These are phyloP conservation scores for Lepus americanus DNA, from an alignment of 2,113 vertebrate species.

Conservation along the genomic window DNA sequence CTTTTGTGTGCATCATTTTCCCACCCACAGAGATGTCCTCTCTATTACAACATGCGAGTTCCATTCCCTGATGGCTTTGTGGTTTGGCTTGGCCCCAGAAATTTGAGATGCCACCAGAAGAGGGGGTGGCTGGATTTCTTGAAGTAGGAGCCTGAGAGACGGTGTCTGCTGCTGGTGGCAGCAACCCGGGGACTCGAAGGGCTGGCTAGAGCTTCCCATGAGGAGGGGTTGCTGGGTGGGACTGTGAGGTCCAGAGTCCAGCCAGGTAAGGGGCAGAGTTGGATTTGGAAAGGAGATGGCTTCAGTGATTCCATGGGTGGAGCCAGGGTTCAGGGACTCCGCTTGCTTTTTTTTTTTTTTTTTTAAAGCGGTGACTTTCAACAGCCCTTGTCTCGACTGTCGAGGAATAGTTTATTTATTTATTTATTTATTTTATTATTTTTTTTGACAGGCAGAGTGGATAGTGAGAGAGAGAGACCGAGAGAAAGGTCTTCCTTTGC, in stretches of 20 bases:
- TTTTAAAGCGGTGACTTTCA: too few relatives aligned
- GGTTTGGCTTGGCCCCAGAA: slow-evolving; percentile 50
- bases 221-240: background rate
- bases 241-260: background rate
- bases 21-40: background rate
- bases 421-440: too few relatives aligned
- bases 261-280: background rate
- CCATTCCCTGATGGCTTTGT: slow-evolving; percentile 8
- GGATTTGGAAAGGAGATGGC: background rate
- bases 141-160: background rate
- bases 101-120: background rate
- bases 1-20: background rate
- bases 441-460: too few relatives aligned
- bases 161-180: background rate
- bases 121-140: slow-evolving; percentile 1
- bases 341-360: background rate
- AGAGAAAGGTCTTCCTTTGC: too few relatives aligned
- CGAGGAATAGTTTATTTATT: too few relatives aligned
- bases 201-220: background rate
- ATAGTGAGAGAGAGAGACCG: too few relatives aligned
- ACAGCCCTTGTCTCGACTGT: too few relatives aligned
- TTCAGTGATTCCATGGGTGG: background rate
- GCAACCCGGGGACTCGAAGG: background rate
- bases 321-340: background rate
- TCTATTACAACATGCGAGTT: background rate